These are phyloP conservation scores for Cynopterus sphinx DNA, from an alignment of 2,797 vertebrate species.

Conservation along the genomic window DNA sequence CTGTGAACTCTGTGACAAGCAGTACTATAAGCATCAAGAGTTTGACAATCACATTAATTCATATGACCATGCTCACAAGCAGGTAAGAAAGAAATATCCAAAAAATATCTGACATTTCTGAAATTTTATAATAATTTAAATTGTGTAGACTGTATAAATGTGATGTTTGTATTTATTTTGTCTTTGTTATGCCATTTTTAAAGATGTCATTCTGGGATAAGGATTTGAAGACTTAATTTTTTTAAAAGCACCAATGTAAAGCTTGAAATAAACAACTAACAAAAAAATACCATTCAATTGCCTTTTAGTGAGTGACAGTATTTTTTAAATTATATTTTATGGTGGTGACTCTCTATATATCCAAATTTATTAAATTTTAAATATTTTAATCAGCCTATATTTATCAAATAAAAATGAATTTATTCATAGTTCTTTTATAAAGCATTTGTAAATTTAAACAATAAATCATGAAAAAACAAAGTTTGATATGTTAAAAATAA, in stretches of 20 bases:
- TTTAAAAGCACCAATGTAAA: neutral
- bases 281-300: neutral
- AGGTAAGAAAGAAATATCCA: slow-evolving; percentile 87
- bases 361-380: neutral
- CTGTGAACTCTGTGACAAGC: slow-evolving; percentile 97
- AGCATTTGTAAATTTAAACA: neutral
- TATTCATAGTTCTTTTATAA: neutral
- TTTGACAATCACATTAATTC: slow-evolving; percentile 99
- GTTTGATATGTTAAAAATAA: neutral
- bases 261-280: neutral
- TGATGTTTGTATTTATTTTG: neutral
- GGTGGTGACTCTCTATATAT: neutral
- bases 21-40: slow-evolving; percentile 97
- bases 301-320: neutral
- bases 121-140: neutral
- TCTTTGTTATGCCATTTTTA: neutral
- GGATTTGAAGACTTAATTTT: neutral
- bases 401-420: neutral
- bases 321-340: slow-evolving; percentile 17
- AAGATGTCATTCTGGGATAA: neutral
- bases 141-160: neutral
- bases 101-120: neutral
- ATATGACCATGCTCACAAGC: slow-evolving; percentile 98
- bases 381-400: neutral
- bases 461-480: neutral